phyloP scores from a whole-genome alignment of 2,113 vertebrate species.

The Capreolus pygargus region DNA sequence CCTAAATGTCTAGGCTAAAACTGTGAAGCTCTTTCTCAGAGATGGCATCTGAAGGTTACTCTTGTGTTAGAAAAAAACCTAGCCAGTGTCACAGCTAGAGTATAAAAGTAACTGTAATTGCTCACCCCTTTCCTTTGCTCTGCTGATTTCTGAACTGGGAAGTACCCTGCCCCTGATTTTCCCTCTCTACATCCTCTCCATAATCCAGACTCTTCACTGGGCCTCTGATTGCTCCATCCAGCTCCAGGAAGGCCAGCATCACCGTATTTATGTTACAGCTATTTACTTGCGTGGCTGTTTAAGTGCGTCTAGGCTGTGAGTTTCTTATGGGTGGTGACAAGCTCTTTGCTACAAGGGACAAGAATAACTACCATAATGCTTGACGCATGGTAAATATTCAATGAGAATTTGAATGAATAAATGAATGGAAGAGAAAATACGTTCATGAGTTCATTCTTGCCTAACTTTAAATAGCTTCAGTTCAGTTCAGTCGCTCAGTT shows the following conservation, averaged over 20 bases:
- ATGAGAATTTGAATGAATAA: not conserved
- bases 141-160: not conserved
- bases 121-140: not conserved
- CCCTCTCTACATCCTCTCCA: not conserved
- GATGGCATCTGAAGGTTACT: not conserved
- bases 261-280: not conserved
- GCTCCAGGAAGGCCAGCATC: not conserved
- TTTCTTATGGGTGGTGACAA: not conserved
- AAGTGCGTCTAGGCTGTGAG: not conserved
- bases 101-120: not conserved
- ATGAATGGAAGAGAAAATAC: not conserved
- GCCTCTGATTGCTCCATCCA: not conserved
- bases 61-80: not conserved
- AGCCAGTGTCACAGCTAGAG: not conserved
- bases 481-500: too few species aligned
- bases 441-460: not conserved
- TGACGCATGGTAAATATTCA: not conserved
- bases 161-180: not conserved
- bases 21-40: not conserved
- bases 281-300: not conserved
- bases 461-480: not conserved
- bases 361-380: not conserved
- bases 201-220: not conserved
- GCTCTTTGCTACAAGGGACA: not conserved
- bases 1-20: not conserved